phyloP scores from a whole-genome alignment of 1,140 invertebrate species.

The Atta texana region DNA sequence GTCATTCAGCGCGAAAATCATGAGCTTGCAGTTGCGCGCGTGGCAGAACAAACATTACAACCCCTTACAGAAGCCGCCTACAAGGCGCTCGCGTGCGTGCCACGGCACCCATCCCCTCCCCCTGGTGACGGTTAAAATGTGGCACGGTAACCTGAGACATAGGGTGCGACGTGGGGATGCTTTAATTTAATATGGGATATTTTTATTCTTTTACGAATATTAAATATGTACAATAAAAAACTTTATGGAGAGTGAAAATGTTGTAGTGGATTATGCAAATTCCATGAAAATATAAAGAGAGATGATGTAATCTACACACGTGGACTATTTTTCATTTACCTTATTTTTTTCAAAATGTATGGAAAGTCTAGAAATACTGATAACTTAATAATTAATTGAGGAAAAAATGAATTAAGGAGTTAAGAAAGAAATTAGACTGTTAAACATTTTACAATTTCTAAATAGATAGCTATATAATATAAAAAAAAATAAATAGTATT shows the following conservation, averaged over 20 bases:
- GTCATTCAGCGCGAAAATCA: conserved; percentile 29
- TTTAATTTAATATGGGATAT: conserved; percentile 40
- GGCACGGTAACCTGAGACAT: conserved; percentile 19
- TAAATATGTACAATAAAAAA: not conserved
- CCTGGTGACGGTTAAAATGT: not conserved
- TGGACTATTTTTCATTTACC: not conserved
- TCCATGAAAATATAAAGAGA: not conserved
- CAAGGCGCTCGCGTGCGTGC: conserved; percentile 3
- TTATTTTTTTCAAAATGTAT: not conserved
- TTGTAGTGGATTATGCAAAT: not conserved
- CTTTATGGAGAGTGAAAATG: not conserved
- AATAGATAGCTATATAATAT: not conserved
- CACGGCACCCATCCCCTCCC: not conserved
- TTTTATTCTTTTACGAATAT: conserved; percentile 19
- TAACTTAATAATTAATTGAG: not conserved
- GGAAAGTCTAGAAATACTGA: not conserved
- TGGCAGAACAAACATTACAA: conserved; percentile 39
- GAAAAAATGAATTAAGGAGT: not conserved
- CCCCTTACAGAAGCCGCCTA: conserved; percentile 23
- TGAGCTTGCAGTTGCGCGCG: conserved; percentile 20
- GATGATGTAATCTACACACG: not conserved
- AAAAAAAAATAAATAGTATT: not conserved
- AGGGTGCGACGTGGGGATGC: not conserved
- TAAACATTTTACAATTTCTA: not conserved
- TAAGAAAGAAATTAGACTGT: not conserved